Conservation (phyloP, 2,797 vertebrate genomes). For the Amblyraja radiata region DNA sequence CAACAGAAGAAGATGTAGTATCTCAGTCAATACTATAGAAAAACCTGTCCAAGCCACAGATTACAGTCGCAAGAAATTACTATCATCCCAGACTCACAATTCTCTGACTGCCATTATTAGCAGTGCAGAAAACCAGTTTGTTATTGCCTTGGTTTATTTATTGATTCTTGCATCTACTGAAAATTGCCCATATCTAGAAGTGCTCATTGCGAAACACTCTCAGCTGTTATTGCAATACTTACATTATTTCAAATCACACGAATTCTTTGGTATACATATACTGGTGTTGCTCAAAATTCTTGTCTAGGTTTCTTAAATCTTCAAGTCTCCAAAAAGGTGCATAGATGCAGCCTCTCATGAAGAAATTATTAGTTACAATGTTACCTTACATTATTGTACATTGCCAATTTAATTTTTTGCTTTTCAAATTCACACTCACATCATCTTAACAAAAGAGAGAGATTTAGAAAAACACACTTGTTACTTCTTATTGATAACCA, state of each 20-base stretch:
- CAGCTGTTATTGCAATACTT: background rate
- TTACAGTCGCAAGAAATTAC: constrained; percentile 35
- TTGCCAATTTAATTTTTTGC: background rate
- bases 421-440: background rate
- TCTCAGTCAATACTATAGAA: constrained; percentile 13
- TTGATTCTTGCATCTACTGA: constrained; percentile 29
- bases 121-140: background rate
- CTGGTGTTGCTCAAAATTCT: background rate
- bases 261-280: background rate
- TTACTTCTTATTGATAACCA: background rate
- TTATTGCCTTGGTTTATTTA: constrained; percentile 32
- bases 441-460: background rate
- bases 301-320: background rate
- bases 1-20: constrained; percentile 30
- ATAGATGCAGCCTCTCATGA: background rate
- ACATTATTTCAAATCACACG: background rate
- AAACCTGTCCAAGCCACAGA: constrained; percentile 24
- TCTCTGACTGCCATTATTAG: constrained; percentile 12
- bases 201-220: background rate
- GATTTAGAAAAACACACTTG: background rate
- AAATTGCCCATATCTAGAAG: constrained; percentile 7
- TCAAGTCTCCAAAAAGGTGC: background rate
- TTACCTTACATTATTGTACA: background rate
- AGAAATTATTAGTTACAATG: background rate
- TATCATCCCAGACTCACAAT: constrained; percentile 5